A percentile compares a stretch with the other conserved stretches of the same genome.
Evolutionary conservation across 2,113 vertebrate species (phyloP).

Genomic region (Hydrolagus affinis): DNA sequence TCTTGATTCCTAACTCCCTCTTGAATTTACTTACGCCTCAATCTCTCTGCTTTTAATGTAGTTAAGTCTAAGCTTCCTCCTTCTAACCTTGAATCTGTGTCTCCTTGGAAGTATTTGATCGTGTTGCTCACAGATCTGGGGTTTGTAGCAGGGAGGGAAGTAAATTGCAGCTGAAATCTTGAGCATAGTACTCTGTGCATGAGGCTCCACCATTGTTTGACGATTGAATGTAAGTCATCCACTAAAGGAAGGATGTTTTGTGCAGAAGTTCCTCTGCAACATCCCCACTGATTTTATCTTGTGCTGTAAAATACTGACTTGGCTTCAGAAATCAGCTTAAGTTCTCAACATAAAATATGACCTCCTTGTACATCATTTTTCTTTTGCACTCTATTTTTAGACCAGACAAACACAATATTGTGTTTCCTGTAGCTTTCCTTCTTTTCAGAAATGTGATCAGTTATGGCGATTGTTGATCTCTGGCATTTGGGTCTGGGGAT

Average conservation of each 20-base stretch:
- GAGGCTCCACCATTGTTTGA: constrained; percentile 13
- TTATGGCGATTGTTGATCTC: background rate
- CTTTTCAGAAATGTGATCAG: background rate
- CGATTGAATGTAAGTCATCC: constrained; percentile 6
- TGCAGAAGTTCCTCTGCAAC: background rate
- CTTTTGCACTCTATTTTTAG: background rate
- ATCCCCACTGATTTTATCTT: constrained; percentile 25
- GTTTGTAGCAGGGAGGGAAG: too few relatives aligned
- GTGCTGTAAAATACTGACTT: background rate
- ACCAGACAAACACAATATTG: background rate
- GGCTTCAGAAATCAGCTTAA: background rate
- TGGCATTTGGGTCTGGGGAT: too few relatives aligned
- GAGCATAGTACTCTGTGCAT: background rate
- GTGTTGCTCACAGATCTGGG: too few relatives aligned
- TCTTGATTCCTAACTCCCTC: too few relatives aligned
- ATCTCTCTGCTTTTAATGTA: too few relatives aligned
- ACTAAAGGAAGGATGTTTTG: constrained; percentile 25
- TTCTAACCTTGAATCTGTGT: too few relatives aligned
- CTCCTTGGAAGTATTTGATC: too few relatives aligned
- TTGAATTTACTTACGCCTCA: too few relatives aligned
- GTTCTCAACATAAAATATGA: background rate
- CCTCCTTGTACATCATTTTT: background rate
- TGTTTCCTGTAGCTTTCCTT: constrained; percentile 12
- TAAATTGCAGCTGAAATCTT: background rate
- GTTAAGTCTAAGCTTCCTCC: too few relatives aligned